These are phyloP conservation scores for Denticeps clupeoides DNA, from an alignment of 2,797 vertebrate genomes.

Conservation along the genomic window DNA sequence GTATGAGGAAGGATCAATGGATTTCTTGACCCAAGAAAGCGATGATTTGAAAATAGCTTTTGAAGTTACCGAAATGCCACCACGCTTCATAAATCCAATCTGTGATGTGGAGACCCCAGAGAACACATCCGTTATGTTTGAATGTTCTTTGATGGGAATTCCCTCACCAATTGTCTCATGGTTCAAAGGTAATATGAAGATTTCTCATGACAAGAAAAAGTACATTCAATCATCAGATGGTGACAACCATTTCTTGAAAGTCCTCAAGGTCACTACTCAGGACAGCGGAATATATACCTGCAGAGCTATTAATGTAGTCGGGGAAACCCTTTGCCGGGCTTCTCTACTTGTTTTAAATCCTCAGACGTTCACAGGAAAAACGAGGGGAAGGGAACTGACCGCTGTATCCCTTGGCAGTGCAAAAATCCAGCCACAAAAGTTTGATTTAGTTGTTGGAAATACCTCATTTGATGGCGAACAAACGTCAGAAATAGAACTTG, in stretches of 20 bases:
- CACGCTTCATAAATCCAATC: slow-evolving; percentile 81
- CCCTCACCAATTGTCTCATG: slow-evolving; percentile 81
- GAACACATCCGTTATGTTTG: slow-evolving; percentile 76
- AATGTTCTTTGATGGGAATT: slow-evolving; percentile 85
- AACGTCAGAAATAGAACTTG: slow-evolving; percentile 74
- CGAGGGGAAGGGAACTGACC: slow-evolving; percentile 52
- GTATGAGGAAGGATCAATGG: slow-evolving; percentile 67
- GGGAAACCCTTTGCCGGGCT: slow-evolving; percentile 80
- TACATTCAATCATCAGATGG: slow-evolving; percentile 71
- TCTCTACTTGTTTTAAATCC: slow-evolving; percentile 62
- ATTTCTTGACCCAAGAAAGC: slow-evolving; percentile 62
- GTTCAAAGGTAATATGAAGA: slow-evolving; percentile 75
- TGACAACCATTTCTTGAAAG: slow-evolving; percentile 77
- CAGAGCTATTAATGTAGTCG: slow-evolving; percentile 74
- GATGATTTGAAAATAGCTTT: slow-evolving; percentile 87
- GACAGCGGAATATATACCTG: slow-evolving; percentile 82
- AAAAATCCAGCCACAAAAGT: slow-evolving; percentile 54
- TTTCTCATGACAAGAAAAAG: slow-evolving; percentile 66
- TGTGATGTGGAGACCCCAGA: slow-evolving; percentile 73
- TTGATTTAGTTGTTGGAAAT: slow-evolving; percentile 68
- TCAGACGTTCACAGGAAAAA: slow-evolving; percentile 47
- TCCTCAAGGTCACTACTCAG: slow-evolving; percentile 57
- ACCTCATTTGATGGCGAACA: slow-evolving; percentile 58
- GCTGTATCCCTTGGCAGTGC: slow-evolving; percentile 50
- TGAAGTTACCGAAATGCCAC: slow-evolving; percentile 92